Base-by-base conservation (phyloP, 2,888 invertebrate species). In the Plebejus anna region DNA sequence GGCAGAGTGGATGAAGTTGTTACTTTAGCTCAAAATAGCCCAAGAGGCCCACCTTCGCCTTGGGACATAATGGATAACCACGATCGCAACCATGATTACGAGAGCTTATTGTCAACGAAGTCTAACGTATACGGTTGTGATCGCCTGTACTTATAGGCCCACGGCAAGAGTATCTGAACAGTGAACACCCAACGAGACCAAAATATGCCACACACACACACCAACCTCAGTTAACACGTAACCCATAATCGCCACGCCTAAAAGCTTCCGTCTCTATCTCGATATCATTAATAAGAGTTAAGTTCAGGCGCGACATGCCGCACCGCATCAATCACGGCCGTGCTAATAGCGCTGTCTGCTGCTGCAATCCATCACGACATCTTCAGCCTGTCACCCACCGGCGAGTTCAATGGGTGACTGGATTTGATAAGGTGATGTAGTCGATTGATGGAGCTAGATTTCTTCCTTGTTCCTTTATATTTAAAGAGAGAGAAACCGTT, bases 321-420 rank as follows among this genome's bases (percentile, higher is more conserved):
- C 73, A 36, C 38, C 71, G 71, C 73, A 73, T 73, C 73, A 73
- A 73, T 73, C 73, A 73, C 73, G 73, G 51, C 22, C 51, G 51
- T 42, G 73, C 73, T 73, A 73, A 73, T 73, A 73, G 73, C 55
- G 13, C 55, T 73, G 73, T 73, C 73, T 55, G 55, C 51, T 55
- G 51, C 13, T 16, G 73, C 32, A 28, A 73, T 73, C 73, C 61
- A 75, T 75, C 75, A 75, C 75, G 57, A 55, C 36, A 59, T 61
- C 57, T 38, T 59, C 61, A 36, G 13, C 61, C 57, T 61, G 75
- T 75, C 75, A 61, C 22, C 16, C 42, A 5, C 75, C 32, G 32
- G 5, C 0, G 5, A 16, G 32, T 66, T 66, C 32, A 66, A 66
- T 66, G 13, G 66, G 32, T 66, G 36, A 36, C 61, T 61, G 4